Percentiles rank a stretch among this genome's conserved stretches.
Evolutionary conservation across 1,140 invertebrate genomes (phyloP).

Genomic region (Pseudoatta argentina): DNA sequence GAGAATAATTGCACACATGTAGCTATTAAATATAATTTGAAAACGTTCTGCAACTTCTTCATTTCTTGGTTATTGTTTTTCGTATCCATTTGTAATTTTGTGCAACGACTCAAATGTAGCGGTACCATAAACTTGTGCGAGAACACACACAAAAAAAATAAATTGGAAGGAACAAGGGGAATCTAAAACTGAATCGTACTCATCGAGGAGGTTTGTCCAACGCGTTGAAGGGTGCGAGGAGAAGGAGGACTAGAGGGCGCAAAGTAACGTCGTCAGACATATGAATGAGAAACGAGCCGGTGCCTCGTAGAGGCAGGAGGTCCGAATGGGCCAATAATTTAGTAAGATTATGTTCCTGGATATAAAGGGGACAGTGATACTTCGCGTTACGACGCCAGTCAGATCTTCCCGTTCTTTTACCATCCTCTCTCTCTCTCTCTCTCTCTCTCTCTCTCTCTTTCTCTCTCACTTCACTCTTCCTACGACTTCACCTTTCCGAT

Average conservation of each 20-base stretch:
- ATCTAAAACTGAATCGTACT: constrained; percentile 36
- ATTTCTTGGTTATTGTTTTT: not conserved
- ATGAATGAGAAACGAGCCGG: constrained; percentile 80
- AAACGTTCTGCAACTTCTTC: not conserved
- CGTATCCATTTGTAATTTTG: not conserved
- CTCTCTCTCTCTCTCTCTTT: not conserved
- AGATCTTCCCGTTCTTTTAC: constrained; percentile 33
- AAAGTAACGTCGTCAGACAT: constrained; percentile 75
- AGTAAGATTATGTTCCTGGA: constrained; percentile 80
- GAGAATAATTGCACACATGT: not conserved
- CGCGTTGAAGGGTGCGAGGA: constrained; percentile 9
- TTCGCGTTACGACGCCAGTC: constrained; percentile 76
- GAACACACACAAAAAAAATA: not conserved
- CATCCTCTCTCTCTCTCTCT: not conserved
- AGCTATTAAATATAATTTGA: not conserved
- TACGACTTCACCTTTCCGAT: constrained; percentile 66
- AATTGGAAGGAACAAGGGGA: not conserved
- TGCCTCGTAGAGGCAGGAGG: constrained; percentile 78
- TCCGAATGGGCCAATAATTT: constrained; percentile 82
- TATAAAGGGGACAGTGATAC: constrained; percentile 77
- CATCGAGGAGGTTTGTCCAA: not conserved
- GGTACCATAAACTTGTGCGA: not conserved
- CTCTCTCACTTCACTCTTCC: not conserved
- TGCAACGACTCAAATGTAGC: constrained; percentile 5
- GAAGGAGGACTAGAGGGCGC: constrained; percentile 62